Evolutionary conservation across 2,888 invertebrate genomes (phyloP), one percentile per base, ranked within the genome.

Genomic region (Tortrix viridana): DNA sequence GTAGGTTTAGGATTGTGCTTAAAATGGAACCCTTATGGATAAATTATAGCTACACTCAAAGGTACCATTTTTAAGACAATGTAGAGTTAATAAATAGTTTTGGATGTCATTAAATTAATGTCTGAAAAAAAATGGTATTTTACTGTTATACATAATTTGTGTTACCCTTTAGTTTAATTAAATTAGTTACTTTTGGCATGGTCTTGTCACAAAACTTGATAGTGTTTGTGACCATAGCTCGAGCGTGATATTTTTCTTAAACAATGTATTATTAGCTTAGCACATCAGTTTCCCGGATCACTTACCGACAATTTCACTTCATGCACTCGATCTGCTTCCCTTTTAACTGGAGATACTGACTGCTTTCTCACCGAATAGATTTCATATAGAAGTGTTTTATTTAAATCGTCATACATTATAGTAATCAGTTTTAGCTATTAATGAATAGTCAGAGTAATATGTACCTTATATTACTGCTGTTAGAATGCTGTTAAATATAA

Each of bases 1-100:
- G 23, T 47, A 48, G 48, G 57, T 16, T n/a, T 44, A 52, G 20
- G 26, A 47, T 63, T 57, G 38, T 57, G 57, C 57, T 57, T 63
- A 41, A 23, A 12, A 20, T 22, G n/a, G 22, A 22, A 22, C 9
- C n/a, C 16, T 48, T 22, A 48, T n/a, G 9, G 18, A 48, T 14
- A 7, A 48, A 23, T 14, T 48, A n/a, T 44, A 44, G 44, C 18
- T 32, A 12, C 32, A 32, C 32, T 32, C 7, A 44, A 44, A 9
- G 7, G 18, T 44, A 44, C 19, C 18, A 19, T 44, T 44, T 44
- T 44, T 19, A 18, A 44, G 12, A 9, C 32, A 12, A 12, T 32
- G 26, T 9, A 26, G 4, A 26, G 26, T 32, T 32, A 32, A 12
- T 12, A 2, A 32, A 32, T 12, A 32, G 3, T 3, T 3, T 12